phyloP scores from a whole-genome alignment of 2,888 invertebrate genomes.

The Troilus luridus region DNA sequence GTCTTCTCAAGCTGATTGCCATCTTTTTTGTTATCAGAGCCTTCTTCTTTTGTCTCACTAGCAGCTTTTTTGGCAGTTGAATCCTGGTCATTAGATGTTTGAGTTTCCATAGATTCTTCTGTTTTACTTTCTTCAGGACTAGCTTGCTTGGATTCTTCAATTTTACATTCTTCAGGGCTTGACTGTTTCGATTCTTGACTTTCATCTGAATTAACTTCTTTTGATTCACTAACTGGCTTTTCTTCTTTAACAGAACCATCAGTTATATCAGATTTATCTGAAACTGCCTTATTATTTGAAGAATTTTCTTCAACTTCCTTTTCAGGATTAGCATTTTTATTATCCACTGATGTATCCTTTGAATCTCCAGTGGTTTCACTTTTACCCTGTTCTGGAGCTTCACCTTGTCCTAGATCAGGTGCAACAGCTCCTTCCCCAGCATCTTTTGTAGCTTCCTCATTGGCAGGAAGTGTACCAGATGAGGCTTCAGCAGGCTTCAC shows the following conservation, averaged over 20 bases:
- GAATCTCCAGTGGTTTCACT: not conserved
- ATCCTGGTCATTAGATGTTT: not conserved
- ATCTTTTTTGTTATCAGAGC: not conserved
- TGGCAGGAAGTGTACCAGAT: constrained; percentile 52
- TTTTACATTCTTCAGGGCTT: constrained; percentile 4
- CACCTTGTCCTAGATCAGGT: constrained; percentile 50
- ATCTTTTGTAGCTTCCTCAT: constrained; percentile 48
- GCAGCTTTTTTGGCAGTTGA: not conserved
- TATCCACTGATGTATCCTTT: not conserved
- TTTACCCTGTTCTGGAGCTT: constrained; percentile 58
- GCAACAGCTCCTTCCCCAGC: constrained; percentile 52
- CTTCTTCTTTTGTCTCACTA: not conserved
- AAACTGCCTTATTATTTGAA: constrained; percentile 11
- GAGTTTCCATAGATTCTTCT: constrained; percentile 38
- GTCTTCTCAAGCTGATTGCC: not conserved
- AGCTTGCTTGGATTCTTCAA: constrained; percentile 4
- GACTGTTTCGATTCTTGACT: constrained; percentile 15
- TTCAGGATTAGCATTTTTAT: constrained; percentile 17
- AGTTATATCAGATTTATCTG: constrained; percentile 28
- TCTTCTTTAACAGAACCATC: constrained; percentile 48
- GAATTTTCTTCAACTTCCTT: constrained; percentile 59
- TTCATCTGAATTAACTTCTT: constrained; percentile 40
- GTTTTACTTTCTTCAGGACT: constrained; percentile 53
- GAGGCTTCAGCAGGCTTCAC: constrained; percentile 54
- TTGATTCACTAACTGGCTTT: constrained; percentile 54